These are phyloP conservation scores for Tapera naevia DNA, from an alignment of 2,797 vertebrate genomes.

Conservation along the genomic window DNA sequence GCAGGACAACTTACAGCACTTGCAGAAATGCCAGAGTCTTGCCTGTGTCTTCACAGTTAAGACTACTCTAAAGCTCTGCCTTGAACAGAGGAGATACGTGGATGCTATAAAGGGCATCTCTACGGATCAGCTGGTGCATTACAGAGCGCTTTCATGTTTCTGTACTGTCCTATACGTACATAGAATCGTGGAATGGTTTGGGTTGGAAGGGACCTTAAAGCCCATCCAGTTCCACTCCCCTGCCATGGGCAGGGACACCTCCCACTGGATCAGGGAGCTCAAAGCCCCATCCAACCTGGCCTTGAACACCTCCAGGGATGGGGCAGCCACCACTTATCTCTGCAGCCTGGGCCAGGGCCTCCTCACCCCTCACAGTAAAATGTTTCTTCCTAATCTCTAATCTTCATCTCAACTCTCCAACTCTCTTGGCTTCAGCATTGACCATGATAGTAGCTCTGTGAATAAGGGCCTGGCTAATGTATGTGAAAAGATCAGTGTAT, in stretches of 20 bases:
- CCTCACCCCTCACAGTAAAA: too few species aligned
- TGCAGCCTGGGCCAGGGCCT: too few species aligned
- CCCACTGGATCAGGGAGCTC: too few species aligned
- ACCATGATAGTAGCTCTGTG: fast-evolving
- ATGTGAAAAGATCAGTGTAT: neutral
- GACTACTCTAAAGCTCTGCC: neutral
- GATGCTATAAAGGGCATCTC: neutral
- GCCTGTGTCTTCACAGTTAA: neutral
- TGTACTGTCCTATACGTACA: fast-evolving
- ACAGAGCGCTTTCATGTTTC: neutral
- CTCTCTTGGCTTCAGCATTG: neutral
- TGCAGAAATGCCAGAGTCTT: neutral
- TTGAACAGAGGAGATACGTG: neutral
- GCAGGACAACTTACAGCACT: neutral
- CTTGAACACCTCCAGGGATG: too few species aligned
- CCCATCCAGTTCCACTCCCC: too few species aligned
- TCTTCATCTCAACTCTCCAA: neutral
- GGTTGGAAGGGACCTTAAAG: too few species aligned
- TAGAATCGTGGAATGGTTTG: too few species aligned
- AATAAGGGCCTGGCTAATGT: neutral
- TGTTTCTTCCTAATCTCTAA: too few species aligned
- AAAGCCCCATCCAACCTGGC: too few species aligned
- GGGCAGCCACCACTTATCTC: too few species aligned
- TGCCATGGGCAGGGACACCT: too few species aligned
- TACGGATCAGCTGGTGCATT: neutral